phyloP scores from a whole-genome alignment of 2,113 vertebrate genomes.

The Callipepla squamata region DNA sequence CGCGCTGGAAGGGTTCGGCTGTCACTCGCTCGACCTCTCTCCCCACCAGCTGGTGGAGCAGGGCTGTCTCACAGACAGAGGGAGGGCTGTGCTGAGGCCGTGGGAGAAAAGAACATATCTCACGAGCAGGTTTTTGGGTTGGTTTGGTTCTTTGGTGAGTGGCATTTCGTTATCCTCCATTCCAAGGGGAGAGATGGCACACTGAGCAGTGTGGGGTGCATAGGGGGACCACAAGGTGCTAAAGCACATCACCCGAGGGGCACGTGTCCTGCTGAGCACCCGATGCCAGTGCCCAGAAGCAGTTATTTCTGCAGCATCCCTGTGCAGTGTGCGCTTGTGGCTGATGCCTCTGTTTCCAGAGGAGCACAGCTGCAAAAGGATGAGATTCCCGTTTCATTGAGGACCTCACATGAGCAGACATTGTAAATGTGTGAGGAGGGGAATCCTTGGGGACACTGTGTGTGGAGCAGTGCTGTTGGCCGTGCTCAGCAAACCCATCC shows the following conservation, averaged over 20 bases:
- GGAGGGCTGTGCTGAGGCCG: background rate
- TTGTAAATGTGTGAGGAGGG: background rate
- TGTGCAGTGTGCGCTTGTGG: rapidly evolving
- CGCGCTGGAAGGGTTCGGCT: background rate
- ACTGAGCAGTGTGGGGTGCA: rapidly evolving
- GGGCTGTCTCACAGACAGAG: conserved; percentile 30
- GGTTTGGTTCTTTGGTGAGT: background rate
- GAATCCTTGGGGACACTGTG: background rate
- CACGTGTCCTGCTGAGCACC: background rate
- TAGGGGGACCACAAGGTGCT: background rate
- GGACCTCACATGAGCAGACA: background rate
- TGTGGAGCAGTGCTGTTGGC: too few relatives aligned
- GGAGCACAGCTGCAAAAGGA: background rate
- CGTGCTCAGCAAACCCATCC: background rate
- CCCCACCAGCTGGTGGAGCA: conserved; percentile 45
- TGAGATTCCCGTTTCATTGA: background rate
- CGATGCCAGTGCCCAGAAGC: background rate
- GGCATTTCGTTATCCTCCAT: rapidly evolving
- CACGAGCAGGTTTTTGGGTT: background rate
- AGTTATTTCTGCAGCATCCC: background rate
- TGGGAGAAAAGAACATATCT: background rate
- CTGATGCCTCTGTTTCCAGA: rapidly evolving
- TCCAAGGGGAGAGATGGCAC: rapidly evolving
- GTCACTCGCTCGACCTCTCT: background rate
- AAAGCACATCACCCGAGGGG: background rate